Evolutionary conservation across 1,140 invertebrate species (phyloP), one percentile per base, ranked within the genome.

Genomic region (Drosophila cardini): DNA sequence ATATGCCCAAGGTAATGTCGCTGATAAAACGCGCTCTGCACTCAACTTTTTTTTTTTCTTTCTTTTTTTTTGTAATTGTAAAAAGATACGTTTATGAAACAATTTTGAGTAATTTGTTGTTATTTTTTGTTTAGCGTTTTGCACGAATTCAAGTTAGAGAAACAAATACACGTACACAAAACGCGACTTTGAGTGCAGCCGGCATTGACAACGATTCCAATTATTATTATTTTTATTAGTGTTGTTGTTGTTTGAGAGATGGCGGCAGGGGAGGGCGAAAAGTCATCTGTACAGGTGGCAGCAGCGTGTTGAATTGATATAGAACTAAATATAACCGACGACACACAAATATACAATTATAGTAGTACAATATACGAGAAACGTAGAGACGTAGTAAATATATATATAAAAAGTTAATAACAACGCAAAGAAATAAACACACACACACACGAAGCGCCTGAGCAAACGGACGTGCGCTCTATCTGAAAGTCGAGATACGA

Each of bases 341-440:
- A 46, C 75, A 69, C 61, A 76, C 72, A 70, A 76, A 61, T 26
- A 26, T 26, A 26, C 21, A 26, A 26, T 26, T 26, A 26, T 26
- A 26, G 21, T 26, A 26, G 36, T 60, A 65, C 56, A 70, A 58
- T 52, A 30, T 38, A 52, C 42, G 48, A 16, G 50, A 46, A 63
- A 64, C 40, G 48, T 60, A 79, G 73, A 68, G 73, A 68, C 67
- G 83, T 78, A 83, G 83, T 87, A 83, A 83, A 87, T 74, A 83
- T 75, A 26, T 46, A 46, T 40, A 40, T 5, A 40, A 78, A 78
- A 83, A 87, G 82, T 86, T 86, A 87, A 82, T 87, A 86, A 86
- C 83, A 86, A 87, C 78, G 78, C 83, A 86, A 86, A 80, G 69
- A 83, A 81, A 72, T 76, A 79, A 81, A 80, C 65, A 77, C 57